Conservation (phyloP, 2,113 vertebrate genomes). For the Cottus gobio region DNA sequence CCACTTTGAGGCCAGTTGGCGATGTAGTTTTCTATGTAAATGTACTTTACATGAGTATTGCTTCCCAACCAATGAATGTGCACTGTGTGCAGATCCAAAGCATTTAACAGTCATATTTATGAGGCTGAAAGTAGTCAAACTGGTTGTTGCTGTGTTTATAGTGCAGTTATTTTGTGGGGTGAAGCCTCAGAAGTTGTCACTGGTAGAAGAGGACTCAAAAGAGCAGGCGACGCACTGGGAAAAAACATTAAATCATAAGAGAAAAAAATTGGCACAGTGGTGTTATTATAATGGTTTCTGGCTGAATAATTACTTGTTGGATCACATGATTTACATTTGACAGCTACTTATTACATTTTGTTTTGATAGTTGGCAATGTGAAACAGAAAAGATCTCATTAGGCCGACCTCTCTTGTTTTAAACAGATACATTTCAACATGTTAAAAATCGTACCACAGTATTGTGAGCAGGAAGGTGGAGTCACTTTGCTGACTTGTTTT, state of each 20-base stretch:
- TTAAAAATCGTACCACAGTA: background rate
- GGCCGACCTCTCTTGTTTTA: background rate
- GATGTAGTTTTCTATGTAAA: background rate
- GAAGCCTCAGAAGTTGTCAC: background rate
- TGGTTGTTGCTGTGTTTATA: background rate
- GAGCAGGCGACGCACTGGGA: background rate
- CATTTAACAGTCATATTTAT: background rate
- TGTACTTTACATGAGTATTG: background rate
- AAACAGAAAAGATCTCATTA: background rate
- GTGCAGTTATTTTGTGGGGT: background rate
- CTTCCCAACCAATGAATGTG: background rate
- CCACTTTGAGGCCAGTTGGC: background rate
- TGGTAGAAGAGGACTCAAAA: background rate
- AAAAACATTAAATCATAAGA: background rate
- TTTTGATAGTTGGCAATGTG: background rate
- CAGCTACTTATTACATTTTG: background rate
- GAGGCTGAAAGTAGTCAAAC: constrained; percentile 21
- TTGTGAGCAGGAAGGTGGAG: constrained; percentile 16
- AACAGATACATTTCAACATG: background rate
- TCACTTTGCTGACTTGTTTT: constrained; percentile 17
- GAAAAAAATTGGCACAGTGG: background rate
- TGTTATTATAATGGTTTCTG: background rate
- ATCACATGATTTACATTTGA: background rate
- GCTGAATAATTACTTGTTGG: background rate
- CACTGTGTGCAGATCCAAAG: constrained; percentile 5